A percentile compares a stretch with the other conserved stretches of the same genome.
Conservation (phyloP, 2,888 invertebrate genomes). For the Meteorus colon region DNA sequence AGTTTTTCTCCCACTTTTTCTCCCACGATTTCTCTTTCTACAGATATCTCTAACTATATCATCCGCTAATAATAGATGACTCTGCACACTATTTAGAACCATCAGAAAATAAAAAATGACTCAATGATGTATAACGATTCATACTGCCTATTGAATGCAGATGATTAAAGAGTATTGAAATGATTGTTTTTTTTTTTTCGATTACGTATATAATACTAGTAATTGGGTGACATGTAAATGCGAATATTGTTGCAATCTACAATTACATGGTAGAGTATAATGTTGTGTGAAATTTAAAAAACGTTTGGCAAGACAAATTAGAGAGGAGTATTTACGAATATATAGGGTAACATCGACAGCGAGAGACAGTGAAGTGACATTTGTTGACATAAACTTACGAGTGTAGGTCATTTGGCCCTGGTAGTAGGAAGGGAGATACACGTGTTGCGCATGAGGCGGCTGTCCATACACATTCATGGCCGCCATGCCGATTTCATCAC, state of each 20-base stretch:
- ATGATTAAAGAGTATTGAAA: not conserved
- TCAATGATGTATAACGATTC: constrained; percentile 26
- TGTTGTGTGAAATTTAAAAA: constrained; percentile 27
- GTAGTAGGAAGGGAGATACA: constrained; percentile 88
- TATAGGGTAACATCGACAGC: constrained; percentile 49
- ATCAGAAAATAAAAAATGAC: constrained; percentile 22
- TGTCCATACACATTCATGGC: constrained; percentile 81
- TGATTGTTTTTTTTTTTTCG: not conserved
- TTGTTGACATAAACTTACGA: constrained; percentile 79
- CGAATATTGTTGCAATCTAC: constrained; percentile 17
- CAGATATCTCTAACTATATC: constrained; percentile 27
- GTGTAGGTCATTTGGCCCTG: constrained; percentile 86
- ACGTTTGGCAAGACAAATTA: constrained; percentile 49
- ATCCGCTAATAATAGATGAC: constrained; percentile 32
- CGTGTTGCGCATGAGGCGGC: constrained; percentile 84
- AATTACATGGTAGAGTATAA: constrained; percentile 30
- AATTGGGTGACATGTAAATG: not conserved
- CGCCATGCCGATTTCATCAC: constrained; percentile 73
- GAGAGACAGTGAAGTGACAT: constrained; percentile 61
- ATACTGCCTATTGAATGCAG: not conserved
- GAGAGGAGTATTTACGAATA: constrained; percentile 49
- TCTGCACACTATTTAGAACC: constrained; percentile 24
- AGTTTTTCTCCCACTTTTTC: not conserved
- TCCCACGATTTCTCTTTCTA: not conserved
- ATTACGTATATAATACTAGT: not conserved